Percentiles rank a stretch among this genome's conserved stretches.
These are phyloP conservation scores for Orchestes rusci DNA, from an alignment of 2,888 invertebrate species.

Conservation along the genomic window DNA sequence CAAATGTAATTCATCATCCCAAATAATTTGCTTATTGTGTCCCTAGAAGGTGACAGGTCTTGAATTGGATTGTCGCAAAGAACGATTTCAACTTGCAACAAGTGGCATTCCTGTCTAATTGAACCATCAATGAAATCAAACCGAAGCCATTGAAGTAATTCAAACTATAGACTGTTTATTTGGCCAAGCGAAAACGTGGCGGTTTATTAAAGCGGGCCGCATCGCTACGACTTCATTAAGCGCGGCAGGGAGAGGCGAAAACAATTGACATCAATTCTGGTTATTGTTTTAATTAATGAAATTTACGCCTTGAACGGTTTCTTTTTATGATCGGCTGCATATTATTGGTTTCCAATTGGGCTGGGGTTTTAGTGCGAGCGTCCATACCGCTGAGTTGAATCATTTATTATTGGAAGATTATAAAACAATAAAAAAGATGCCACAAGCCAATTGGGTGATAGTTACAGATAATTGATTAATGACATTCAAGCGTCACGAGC, in stretches of 20 bases:
- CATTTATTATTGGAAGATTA: no score
- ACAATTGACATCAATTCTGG: slow-evolving; percentile 23
- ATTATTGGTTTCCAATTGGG: slow-evolving; percentile 11
- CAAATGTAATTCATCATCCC: no score
- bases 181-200: slow-evolving; percentile 22
- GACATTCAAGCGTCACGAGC: no score
- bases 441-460: no score
- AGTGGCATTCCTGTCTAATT: no score
- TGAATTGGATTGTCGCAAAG: no score
- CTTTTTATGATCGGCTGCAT: slow-evolving; percentile 25
- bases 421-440: no score
- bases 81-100: no score
- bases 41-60: no score
- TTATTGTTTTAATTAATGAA: slow-evolving; percentile 29
- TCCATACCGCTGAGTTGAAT: not conserved
- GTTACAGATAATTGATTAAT: no score
- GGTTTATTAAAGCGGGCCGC: slow-evolving; percentile 20
- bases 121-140: slow-evolving; percentile 8
- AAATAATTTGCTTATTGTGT: no score
- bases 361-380: not conserved
- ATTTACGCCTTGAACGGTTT: slow-evolving; percentile 24
- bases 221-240: slow-evolving; percentile 21
- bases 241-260: slow-evolving; percentile 15
- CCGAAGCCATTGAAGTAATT: slow-evolving; percentile 17
- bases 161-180: slow-evolving; percentile 19